phyloP scores from a whole-genome alignment of 2,888 invertebrate genomes.

The Colostygia pectinataria region DNA sequence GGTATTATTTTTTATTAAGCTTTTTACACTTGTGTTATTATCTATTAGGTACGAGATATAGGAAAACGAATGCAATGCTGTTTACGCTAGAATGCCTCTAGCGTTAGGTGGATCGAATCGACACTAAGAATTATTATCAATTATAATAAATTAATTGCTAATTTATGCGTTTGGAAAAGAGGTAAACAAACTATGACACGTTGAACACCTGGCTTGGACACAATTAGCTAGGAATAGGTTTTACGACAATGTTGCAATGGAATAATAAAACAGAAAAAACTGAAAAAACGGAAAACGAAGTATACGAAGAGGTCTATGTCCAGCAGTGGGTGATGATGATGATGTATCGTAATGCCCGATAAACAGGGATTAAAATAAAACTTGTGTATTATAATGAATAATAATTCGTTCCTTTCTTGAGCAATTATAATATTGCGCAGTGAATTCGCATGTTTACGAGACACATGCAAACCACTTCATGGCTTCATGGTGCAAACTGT shows the following conservation, averaged over 20 bases:
- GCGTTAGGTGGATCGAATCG: constrained; percentile 17
- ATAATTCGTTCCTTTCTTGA: constrained; percentile 40
- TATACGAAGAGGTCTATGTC: too few species aligned
- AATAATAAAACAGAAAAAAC: neutral
- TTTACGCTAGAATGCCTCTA: constrained; percentile 19
- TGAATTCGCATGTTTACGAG: constrained; percentile 55
- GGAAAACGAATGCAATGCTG: constrained; percentile 13
- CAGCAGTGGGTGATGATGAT: too few species aligned
- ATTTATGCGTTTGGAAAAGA: constrained; percentile 53
- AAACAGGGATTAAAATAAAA: neutral
- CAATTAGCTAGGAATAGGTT: constrained; percentile 25
- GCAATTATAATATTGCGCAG: constrained; percentile 55
- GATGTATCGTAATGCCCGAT: neutral
- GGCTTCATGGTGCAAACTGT: constrained; percentile 16
- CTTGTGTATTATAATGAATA: constrained; percentile 26
- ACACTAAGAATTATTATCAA: constrained; percentile 38
- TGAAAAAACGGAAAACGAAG: too few species aligned
- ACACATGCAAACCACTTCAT: constrained; percentile 53
- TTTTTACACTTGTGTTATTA: too few species aligned
- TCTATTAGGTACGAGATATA: constrained; percentile 1
- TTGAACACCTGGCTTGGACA: constrained; percentile 41
- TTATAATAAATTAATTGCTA: constrained; percentile 56
- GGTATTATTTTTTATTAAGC: too few species aligned
- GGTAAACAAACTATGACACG: constrained; percentile 45
- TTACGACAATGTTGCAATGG: neutral